Evolutionary conservation across 2,113 vertebrate species (phyloP).

Genomic region (Hucho hucho): DNA sequence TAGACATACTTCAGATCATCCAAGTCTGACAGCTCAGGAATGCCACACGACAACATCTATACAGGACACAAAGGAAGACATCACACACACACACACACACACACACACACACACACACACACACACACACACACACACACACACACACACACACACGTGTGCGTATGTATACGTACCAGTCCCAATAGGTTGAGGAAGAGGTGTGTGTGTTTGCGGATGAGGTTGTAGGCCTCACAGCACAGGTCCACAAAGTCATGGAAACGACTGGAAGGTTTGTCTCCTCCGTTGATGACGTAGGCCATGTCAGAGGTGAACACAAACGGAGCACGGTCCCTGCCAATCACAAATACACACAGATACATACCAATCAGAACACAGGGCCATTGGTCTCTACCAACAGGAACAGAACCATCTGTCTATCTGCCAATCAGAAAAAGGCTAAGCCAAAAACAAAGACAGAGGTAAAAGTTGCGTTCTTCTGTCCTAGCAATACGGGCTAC

Average conservation of each 20-base stretch:
- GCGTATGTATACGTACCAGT: conserved; percentile 76
- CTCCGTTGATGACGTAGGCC: conserved; percentile 97
- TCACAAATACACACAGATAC: conserved; percentile 6
- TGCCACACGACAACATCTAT: conserved; percentile 96
- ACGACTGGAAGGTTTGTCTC: conserved; percentile 95
- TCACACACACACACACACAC: too few relatives aligned
- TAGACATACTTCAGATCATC: conserved; percentile 96
- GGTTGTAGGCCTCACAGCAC: conserved; percentile 98
- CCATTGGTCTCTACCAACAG: not conserved
- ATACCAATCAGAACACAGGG: not conserved
- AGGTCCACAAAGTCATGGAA: conserved; percentile 98
- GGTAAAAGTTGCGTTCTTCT: too few relatives aligned
- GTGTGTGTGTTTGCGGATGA: conserved; percentile 96
- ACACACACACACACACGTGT: not conserved
- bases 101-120: too few relatives aligned
- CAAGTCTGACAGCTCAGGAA: conserved; percentile 91
- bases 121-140: too few relatives aligned
- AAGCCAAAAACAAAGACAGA: not conserved
- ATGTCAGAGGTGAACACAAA: conserved; percentile 99
- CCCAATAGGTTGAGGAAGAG: conserved; percentile 97
- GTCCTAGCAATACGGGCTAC: too few relatives aligned
- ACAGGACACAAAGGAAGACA: not conserved
- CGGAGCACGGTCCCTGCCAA: conserved; percentile 88
- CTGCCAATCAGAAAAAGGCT: not conserved
- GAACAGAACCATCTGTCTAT: not conserved